Evolutionary conservation across 2,888 invertebrate species (phyloP), one percentile per base, ranked within the genome.

Genomic region (Lithophane leautieri): DNA sequence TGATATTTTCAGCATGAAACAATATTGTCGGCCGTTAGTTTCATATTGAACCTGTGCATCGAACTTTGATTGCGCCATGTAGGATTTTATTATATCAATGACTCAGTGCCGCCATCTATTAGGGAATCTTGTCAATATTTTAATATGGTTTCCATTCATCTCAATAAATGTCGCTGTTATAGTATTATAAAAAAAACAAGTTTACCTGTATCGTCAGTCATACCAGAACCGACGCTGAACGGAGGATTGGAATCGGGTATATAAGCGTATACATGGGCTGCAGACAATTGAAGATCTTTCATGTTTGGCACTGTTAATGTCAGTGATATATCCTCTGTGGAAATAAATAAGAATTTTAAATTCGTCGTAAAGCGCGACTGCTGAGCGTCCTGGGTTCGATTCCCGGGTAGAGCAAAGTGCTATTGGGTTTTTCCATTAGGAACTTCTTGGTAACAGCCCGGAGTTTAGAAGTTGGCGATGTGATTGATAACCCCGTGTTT

Each of bases 181-280:
- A 12, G 16, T 73, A 1, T 28, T 9, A 73, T 2, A 50, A 34
- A 34, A 34, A 34, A 34, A 34, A 14, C 6, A 42, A n/a, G 19
- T 19, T 79, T 62, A 79, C 79, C 79, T 70, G 61, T 34, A 25
- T 56, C 50, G 44, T 75, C 66, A 28, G 60, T 74, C 11, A 79
- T 19, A 19, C 25, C 65, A 14, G 74, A 11, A 22, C 79, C 79
- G 22, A 81, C 25, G 25, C 70, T 79, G 25, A 14, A 74, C 0
- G 79, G 66, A 16, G 79, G 79, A 42, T 79, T 81, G 4, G 69
- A 2, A 66, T 79, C 79, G 25, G 76, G 44, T 34, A 79, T 70
- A 16, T 79, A 67, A 14, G 79, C 54, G 22, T 40, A 79, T 2
- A 79, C 74, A 40, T 80, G 8, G 16, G 65, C 79, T 28, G 50